phyloP scores from a whole-genome alignment of 2,797 vertebrate species.

The Sebastes cheni region DNA sequence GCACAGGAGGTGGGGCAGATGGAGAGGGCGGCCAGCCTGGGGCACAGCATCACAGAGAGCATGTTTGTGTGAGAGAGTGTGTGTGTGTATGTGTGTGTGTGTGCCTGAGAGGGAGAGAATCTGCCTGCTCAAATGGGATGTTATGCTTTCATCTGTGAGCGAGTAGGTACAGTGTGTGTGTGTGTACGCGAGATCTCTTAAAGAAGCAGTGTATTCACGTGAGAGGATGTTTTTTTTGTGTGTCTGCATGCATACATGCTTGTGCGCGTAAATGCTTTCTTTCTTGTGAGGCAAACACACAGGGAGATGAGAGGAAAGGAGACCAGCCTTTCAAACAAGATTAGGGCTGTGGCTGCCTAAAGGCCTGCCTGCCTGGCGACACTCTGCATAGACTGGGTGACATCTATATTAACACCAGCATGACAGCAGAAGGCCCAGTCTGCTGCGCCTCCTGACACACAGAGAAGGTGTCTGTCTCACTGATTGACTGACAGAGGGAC shows the following conservation, averaged over 20 bases:
- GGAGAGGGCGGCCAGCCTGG: slow-evolving; percentile 78
- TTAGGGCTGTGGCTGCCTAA: slow-evolving; percentile 70
- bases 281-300: slow-evolving; percentile 58
- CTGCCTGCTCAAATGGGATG: slow-evolving; percentile 61
- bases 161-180: slow-evolving; percentile 40
- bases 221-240: slow-evolving; percentile 10
- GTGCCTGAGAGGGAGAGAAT: slow-evolving; percentile 52
- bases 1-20: slow-evolving; percentile 79
- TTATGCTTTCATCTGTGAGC: slow-evolving; percentile 64
- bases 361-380: slow-evolving; percentile 68
- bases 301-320: slow-evolving; percentile 66
- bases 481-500: slow-evolving; percentile 27
- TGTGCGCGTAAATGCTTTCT: slow-evolving; percentile 24
- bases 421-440: slow-evolving; percentile 46
- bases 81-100: slow-evolving; percentile 35
- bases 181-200: slow-evolving; percentile 36
- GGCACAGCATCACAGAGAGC: slow-evolving; percentile 74
- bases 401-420: slow-evolving; percentile 68
- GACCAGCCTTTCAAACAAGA: slow-evolving; percentile 77
- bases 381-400: slow-evolving; percentile 66
- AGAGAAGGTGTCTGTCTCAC: slow-evolving; percentile 1
- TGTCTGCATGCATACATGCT: slow-evolving; percentile 3
- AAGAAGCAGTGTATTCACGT: slow-evolving; percentile 38
- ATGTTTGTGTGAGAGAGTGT: slow-evolving; percentile 49
- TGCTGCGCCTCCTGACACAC: slow-evolving; percentile 39